These are phyloP conservation scores for Chironomus tepperi DNA, from an alignment of 1,140 invertebrate species.

Conservation along the genomic window DNA sequence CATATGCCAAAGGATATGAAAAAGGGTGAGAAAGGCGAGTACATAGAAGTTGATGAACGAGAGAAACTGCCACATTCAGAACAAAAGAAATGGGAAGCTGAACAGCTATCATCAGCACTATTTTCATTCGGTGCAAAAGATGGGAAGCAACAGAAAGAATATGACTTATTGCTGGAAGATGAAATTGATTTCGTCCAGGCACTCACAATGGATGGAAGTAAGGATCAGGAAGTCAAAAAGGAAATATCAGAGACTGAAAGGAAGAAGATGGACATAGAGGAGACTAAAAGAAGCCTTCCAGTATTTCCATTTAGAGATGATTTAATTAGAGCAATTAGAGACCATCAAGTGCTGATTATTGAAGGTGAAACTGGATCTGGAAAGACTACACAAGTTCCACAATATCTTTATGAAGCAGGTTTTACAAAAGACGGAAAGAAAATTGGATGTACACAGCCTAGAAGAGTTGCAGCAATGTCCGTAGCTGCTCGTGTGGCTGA, in stretches of 20 bases:
- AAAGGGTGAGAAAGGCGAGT: constrained; percentile 61
- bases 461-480: constrained; percentile 97
- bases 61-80: constrained; percentile 85
- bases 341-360: constrained; percentile 91
- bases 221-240: constrained; percentile 43
- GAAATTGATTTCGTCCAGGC: constrained; percentile 97
- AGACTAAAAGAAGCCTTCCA: constrained; percentile 87
- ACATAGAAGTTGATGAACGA: constrained; percentile 79
- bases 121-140: constrained; percentile 86
- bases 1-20: constrained; percentile 80
- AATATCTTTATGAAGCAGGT: constrained; percentile 90
- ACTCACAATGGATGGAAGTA: constrained; percentile 75
- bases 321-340: constrained; percentile 75
- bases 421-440: constrained; percentile 75
- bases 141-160: constrained; percentile 64
- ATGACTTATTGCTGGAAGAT: constrained; percentile 90
- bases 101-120: constrained; percentile 88
- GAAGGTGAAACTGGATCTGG: constrained; percentile 98
- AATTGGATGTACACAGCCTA: constrained; percentile 91
- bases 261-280: constrained; percentile 77
- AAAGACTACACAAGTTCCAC: constrained; percentile 98
- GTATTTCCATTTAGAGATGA: constrained; percentile 89
- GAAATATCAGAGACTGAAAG: constrained; percentile 59
- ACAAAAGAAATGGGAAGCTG: constrained; percentile 96
- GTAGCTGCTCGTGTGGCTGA: constrained; percentile 98